Evolutionary conservation across 2,113 vertebrate genomes (phyloP).

Genomic region (Benitochromis conjunctus): DNA sequence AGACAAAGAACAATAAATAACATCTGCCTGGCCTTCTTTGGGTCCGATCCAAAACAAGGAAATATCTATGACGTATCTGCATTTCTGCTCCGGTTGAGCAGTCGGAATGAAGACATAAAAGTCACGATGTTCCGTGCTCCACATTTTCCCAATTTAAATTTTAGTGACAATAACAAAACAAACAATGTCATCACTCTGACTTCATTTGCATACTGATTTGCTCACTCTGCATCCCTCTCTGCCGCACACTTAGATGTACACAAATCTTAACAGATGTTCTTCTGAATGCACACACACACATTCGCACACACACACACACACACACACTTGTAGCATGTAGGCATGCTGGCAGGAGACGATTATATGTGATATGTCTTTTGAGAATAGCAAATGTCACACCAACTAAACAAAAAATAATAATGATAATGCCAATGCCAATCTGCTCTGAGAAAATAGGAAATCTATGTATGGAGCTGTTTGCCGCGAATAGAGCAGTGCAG

Average conservation of each 20-base stretch:
- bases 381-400: constrained; percentile 45
- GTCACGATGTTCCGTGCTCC: constrained; percentile 12
- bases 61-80: constrained; percentile 61
- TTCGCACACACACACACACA: not conserved
- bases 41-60: constrained; percentile 49
- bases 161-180: constrained; percentile 59
- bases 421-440: constrained; percentile 36
- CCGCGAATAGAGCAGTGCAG: constrained; percentile 29
- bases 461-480: constrained; percentile 57
- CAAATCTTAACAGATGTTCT: constrained; percentile 61
- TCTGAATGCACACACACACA: constrained; percentile 42
- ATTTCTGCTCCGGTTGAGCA: constrained; percentile 37
- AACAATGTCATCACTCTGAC: constrained; percentile 60
- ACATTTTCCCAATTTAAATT: constrained; percentile 46
- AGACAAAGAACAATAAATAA: constrained; percentile 73
- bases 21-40: constrained; percentile 67
- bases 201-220: constrained; percentile 59
- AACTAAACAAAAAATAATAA: constrained; percentile 3
- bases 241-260: constrained; percentile 27
- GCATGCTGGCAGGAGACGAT: constrained; percentile 42
- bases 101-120: constrained; percentile 47
- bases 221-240: constrained; percentile 27
- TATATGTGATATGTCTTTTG: constrained; percentile 51
- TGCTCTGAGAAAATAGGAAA: constrained; percentile 35
- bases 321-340: constrained; percentile 67